phyloP scores from a whole-genome alignment of 2,888 invertebrate genomes.

The Marasmarcha lunaedactyla region DNA sequence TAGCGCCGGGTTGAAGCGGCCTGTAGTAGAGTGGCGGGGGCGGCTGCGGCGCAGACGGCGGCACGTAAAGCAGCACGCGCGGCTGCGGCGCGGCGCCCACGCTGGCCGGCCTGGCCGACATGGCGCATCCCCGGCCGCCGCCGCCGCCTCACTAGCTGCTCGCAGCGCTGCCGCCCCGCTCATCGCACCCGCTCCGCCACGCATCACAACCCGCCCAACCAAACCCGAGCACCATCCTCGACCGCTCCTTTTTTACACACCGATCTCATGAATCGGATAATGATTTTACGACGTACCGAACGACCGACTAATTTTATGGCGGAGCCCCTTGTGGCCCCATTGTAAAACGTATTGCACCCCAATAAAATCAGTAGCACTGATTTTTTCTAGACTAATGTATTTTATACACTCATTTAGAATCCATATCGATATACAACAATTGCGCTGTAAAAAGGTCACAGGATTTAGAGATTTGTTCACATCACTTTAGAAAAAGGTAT shows the following conservation, averaged over 20 bases:
- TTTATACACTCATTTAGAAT: constrained; percentile 20
- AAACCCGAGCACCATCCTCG: constrained; percentile 41
- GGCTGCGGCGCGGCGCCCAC: constrained; percentile 67
- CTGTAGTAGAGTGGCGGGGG: constrained; percentile 21
- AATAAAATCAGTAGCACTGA: constrained; percentile 37
- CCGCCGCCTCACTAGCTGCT: constrained; percentile 55
- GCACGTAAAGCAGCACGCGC: constrained; percentile 67
- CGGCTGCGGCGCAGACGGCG: constrained; percentile 36
- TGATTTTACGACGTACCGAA: constrained; percentile 46
- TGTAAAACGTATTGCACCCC: constrained; percentile 43
- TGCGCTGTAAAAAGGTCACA: constrained; percentile 9
- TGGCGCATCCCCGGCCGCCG: constrained; percentile 76
- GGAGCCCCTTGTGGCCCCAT: constrained; percentile 62
- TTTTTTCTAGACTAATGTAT: constrained; percentile 29
- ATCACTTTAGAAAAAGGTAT: too few relatives aligned
- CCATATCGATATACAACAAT: constrained; percentile 42
- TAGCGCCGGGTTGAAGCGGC: constrained; percentile 14
- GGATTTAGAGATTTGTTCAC: constrained; percentile 4
- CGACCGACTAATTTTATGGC: constrained; percentile 48
- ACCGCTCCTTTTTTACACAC: constrained; percentile 33
- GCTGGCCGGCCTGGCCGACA: constrained; percentile 84
- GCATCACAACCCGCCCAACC: not conserved
- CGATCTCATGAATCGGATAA: constrained; percentile 44
- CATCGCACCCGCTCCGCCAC: constrained; percentile 23
- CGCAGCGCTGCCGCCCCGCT: constrained; percentile 32